Base-by-base conservation (phyloP, 2,888 invertebrate genomes). In the Anaspis maculata region DNA sequence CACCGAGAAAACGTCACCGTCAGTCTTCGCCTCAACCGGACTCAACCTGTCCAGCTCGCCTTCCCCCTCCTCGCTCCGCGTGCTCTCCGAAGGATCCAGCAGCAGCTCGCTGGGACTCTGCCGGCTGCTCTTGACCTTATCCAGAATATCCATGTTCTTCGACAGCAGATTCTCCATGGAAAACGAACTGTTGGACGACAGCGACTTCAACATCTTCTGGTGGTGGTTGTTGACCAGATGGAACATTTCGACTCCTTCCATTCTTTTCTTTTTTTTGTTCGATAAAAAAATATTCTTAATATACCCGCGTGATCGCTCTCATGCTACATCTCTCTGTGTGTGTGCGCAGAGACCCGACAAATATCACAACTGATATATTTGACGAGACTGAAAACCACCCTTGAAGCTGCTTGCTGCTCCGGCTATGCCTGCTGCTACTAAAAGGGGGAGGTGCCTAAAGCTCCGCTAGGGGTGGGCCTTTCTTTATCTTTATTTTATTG, bases 121-220 rank as follows among this genome's bases (percentile, higher is more conserved):
- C 31, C 37, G n/a, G n/a, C n/a, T 27, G 33, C 34, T 51, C 38
- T 22, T 52, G 42, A 15, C 33, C 39, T 36, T 19, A 11, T 42
- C 42, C 13, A 15, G 13, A 14, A 34, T 41, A 15, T 44, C 41
- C 7, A 51, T 43, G 15, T 52, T 50, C 51, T 42, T 59, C 62
- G 26, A 47, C 11, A 66, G 47, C 3, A 66, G 51, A 37, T 59
- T 65, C 34, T 66, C 66, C 65, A 66, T 65, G 6, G 64, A 62
- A 39, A 66, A 66, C 2, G 64, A 54, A 29, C 61, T 62, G 13
- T 60, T 52, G 42, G 60, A 59, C 37, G 53, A 57, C 14, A 59
- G 42, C 35, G 58, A 57, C 42, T 63, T 64, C 30, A 66, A 43
- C 65, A 65, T 65, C 42, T 62, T 64, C 35, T 59, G 58, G 30